Conservation (phyloP, 1,140 invertebrate species). For the Philotrypesis tridentata region DNA sequence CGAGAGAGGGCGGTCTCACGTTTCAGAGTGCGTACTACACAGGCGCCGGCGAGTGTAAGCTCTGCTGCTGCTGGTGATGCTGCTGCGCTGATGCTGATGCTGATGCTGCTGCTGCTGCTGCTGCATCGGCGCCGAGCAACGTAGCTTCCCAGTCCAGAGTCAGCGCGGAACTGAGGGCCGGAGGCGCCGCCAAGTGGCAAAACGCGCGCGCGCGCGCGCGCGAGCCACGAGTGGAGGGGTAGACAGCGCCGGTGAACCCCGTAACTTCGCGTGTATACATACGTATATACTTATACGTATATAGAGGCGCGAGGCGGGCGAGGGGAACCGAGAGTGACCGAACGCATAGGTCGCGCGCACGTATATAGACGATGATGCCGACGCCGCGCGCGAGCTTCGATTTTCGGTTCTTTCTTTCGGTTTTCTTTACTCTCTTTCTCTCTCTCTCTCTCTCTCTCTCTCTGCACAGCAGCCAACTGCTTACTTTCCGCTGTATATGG, state of each 20-base stretch:
- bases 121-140: background rate
- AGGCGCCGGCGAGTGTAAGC: background rate
- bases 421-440: too few relatives aligned
- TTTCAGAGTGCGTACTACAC: background rate
- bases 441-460: too few relatives aligned
- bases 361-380: too few relatives aligned
- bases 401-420: too few relatives aligned
- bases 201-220: background rate
- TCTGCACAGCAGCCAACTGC: too few relatives aligned
- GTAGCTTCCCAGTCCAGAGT: conserved; percentile 8
- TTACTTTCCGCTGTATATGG: too few relatives aligned
- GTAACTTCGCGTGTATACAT: background rate
- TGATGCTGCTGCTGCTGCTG: background rate
- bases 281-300: conserved; percentile 8
- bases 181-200: background rate
- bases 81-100: background rate
- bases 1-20: conserved; percentile 1
- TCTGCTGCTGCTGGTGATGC: background rate
- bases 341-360: too few relatives aligned
- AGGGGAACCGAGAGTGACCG: background rate
- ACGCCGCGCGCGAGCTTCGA: too few relatives aligned
- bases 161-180: conserved; percentile 26
- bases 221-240: background rate
- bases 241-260: background rate
- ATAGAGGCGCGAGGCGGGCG: background rate